A percentile compares a stretch with the other conserved stretches of the same genome.
Conservation (phyloP, 2,888 invertebrate genomes). For the Drosophila monieri region DNA sequence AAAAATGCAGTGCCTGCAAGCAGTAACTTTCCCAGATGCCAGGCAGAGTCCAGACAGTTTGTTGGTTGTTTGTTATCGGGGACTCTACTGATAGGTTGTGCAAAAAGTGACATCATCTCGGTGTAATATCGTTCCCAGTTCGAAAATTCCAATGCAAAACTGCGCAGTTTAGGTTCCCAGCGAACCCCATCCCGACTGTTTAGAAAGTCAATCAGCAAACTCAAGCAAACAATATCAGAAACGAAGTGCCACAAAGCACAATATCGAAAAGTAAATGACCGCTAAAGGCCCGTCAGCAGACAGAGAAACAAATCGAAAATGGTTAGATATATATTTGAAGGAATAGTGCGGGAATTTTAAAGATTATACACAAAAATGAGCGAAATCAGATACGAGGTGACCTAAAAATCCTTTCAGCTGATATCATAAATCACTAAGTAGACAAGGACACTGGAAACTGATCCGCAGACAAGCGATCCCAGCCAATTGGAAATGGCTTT, state of each 20-base stretch:
- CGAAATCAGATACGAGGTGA: not conserved
- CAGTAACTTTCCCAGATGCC: slow-evolving; percentile 18
- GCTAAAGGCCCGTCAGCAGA: slow-evolving; percentile 21
- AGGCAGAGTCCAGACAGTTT: slow-evolving; percentile 13
- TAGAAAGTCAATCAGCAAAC: slow-evolving; percentile 65
- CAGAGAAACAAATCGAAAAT: slow-evolving; percentile 20
- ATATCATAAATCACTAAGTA: not conserved
- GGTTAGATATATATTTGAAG: not conserved
- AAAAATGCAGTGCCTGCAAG: slow-evolving; percentile 25
- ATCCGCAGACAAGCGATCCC: slow-evolving; percentile 8
- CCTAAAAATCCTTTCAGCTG: not conserved
- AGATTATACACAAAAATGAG: too few relatives aligned
- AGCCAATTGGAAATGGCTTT: slow-evolving; percentile 24
- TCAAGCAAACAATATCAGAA: slow-evolving; percentile 30
- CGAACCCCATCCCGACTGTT: slow-evolving; percentile 42
- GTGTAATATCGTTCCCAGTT: slow-evolving; percentile 14
- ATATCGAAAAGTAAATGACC: slow-evolving; percentile 66
- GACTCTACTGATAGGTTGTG: slow-evolving; percentile 37
- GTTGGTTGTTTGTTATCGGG: slow-evolving; percentile 25
- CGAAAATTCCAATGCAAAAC: slow-evolving; percentile 25
- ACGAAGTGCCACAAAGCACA: slow-evolving; percentile 53
- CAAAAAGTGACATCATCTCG: slow-evolving; percentile 21
- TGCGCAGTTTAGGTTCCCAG: slow-evolving; percentile 39
- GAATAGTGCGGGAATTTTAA: not conserved
- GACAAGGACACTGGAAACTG: slow-evolving; percentile 2